Conservation (phyloP, 2,113 vertebrate species). For the Megaceryle maxima region DNA sequence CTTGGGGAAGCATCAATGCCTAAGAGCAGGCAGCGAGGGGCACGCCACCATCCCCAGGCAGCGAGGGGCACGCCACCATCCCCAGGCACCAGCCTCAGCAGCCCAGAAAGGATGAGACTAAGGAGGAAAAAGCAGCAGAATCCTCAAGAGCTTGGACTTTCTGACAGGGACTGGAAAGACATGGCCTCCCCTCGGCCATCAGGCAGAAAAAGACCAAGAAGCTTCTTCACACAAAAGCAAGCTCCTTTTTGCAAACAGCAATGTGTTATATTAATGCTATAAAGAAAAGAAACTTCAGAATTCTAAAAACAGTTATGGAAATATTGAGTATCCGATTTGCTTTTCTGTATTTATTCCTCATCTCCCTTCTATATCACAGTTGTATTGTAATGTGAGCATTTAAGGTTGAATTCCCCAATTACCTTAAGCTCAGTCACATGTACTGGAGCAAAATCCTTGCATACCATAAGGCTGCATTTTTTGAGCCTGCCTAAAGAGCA, state of each 20-base stretch:
- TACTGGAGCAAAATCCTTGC: background rate
- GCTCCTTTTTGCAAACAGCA: background rate
- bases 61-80: background rate
- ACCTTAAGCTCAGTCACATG: slow-evolving; percentile 12
- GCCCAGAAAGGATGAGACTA: background rate
- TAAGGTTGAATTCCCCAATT: background rate
- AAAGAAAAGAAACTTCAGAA: background rate
- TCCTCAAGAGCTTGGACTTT: background rate
- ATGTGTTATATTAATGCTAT: background rate
- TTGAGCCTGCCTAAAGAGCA: background rate
- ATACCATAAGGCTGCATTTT: background rate
- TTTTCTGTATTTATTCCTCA: background rate
- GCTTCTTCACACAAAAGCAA: background rate
- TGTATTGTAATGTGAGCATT: background rate
- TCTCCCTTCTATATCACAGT: background rate
- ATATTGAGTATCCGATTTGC: background rate
- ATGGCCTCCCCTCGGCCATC: background rate
- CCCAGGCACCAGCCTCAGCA: background rate
- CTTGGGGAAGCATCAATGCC: background rate
- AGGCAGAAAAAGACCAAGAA: background rate
- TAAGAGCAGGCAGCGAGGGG: background rate
- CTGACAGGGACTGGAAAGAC: background rate
- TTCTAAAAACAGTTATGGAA: background rate
- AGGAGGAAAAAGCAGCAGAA: background rate
- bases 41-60: no score